Evolutionary conservation across 2,888 invertebrate genomes (phyloP).

Genomic region (Drosophila mimica): DNA sequence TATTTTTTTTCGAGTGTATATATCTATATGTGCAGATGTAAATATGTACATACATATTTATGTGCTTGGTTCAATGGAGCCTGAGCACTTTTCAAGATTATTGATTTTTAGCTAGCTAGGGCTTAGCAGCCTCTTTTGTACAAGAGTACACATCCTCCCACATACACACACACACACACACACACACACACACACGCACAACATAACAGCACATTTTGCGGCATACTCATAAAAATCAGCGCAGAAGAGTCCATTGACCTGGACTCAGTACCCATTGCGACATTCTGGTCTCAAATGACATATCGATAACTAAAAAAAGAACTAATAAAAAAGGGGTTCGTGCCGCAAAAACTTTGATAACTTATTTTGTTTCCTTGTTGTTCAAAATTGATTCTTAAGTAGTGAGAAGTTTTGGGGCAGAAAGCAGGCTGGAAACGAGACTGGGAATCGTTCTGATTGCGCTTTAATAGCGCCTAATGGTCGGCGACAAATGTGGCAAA

Average conservation of each 20-base stretch:
- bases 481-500: conserved; percentile 79
- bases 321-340: conserved; percentile 69
- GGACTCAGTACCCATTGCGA: conserved; percentile 20
- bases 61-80: conserved; percentile 13
- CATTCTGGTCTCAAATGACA: conserved; percentile 7
- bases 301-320: conserved; percentile 45
- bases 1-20: background rate
- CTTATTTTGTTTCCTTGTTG: conserved; percentile 29
- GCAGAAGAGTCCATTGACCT: conserved; percentile 60
- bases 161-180: conserved; percentile 2
- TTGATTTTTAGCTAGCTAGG: conserved; percentile 53
- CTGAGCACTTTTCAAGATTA: conserved; percentile 38
- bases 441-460: conserved; percentile 63
- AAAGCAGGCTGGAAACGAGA: conserved; percentile 18
- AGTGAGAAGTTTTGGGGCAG: conserved; percentile 18
- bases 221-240: conserved; percentile 31
- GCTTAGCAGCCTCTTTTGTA: conserved; percentile 36
- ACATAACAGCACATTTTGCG: conserved; percentile 26
- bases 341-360: conserved; percentile 48
- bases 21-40: background rate
- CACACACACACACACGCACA: background rate
- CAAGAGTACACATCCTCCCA: conserved; percentile 5
- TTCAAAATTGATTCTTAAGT: conserved; percentile 67
- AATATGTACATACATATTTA: background rate
- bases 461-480: conserved; percentile 77